Evolutionary conservation across 2,113 vertebrate genomes (phyloP).

Genomic region (Platysternon megacephalum): DNA sequence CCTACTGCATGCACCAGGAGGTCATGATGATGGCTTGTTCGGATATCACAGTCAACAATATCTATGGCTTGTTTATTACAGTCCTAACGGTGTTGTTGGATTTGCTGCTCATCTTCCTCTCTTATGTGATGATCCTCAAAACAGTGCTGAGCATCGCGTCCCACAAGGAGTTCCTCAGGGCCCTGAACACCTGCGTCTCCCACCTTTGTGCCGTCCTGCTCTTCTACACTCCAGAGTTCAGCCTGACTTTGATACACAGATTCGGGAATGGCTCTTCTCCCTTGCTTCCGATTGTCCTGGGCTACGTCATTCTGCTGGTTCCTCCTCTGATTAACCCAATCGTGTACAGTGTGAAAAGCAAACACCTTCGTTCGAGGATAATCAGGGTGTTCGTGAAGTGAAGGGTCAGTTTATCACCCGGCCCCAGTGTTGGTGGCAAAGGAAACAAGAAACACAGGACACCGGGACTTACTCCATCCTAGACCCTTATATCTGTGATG

Average conservation of each 20-base stretch:
- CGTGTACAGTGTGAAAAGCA: not conserved
- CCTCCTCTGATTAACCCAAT: not conserved
- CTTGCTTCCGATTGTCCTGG: not conserved
- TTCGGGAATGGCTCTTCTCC: not conserved
- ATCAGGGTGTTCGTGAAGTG: not conserved
- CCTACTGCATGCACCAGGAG: not conserved
- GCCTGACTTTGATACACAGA: conserved; percentile 37
- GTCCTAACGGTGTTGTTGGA: not conserved
- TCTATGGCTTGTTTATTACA: no score
- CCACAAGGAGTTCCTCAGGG: not conserved
- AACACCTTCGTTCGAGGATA: not conserved
- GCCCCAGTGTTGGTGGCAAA: no score
- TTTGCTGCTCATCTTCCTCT: not conserved
- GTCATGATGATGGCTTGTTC: no score
- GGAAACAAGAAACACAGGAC: no score
- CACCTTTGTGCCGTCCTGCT: not conserved
- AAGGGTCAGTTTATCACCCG: not conserved
- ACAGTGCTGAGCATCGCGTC: no score
- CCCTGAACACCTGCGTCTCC: not conserved
- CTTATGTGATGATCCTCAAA: no score
- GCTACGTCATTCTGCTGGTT: not conserved
- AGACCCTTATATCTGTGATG: no score
- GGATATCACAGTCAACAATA: no score
- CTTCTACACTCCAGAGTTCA: conserved; percentile 44
- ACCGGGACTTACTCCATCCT: no score